These are phyloP conservation scores for Montipora sp. DNA, from an alignment of 64 coral and sea anemone genomes.

Conservation along the genomic window DNA sequence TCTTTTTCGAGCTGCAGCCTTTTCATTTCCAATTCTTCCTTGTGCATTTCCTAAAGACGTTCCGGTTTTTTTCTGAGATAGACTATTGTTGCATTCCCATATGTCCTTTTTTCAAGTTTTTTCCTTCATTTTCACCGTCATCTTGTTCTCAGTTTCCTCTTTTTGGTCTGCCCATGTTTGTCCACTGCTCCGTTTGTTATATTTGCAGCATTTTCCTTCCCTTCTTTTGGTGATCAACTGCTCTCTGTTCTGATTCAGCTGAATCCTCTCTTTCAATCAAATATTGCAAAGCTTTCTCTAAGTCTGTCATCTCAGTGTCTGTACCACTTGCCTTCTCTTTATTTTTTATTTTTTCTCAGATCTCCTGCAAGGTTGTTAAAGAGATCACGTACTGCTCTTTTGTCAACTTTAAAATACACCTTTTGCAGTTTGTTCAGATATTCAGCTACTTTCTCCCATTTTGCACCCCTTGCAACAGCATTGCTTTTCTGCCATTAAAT, in stretches of 20 bases:
- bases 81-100: background rate
- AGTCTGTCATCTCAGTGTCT: background rate
- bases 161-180: background rate
- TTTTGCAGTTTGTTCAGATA: conserved; percentile 56
- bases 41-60: background rate
- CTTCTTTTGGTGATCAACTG: background rate
- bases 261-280: background rate
- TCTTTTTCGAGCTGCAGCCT: background rate
- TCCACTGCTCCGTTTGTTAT: background rate
- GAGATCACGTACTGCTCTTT: conserved; percentile 41
- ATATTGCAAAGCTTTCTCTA: background rate
- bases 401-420: conserved; percentile 60
- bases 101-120: background rate
- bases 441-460: conserved; percentile 61
- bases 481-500: conserved; percentile 38
- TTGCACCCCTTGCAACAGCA: conserved; percentile 40
- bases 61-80: background rate
- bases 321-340: background rate
- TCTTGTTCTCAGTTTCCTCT: background rate
- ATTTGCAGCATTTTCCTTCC: background rate
- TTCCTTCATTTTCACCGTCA: background rate
- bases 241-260: background rate
- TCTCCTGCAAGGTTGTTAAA: background rate
- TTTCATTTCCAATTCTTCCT: background rate
- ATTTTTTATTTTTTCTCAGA: background rate